A percentile compares a stretch with the other conserved stretches of the same genome.
Evolutionary conservation across 1,140 invertebrate species (phyloP).

Genomic region (Papilio glaucus): DNA sequence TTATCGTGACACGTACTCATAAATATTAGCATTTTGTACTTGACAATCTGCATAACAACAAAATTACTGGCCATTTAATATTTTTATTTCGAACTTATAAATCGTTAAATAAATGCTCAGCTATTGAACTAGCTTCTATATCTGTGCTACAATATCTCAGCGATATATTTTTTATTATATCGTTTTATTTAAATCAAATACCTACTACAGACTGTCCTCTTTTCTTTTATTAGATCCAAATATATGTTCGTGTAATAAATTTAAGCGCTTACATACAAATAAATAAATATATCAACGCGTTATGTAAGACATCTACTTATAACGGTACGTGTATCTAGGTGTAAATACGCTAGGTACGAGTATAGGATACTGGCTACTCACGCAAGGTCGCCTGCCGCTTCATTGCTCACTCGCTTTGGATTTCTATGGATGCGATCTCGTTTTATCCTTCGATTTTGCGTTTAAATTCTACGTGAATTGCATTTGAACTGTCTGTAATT

Average conservation of each 20-base stretch:
- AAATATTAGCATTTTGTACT: too few relatives aligned
- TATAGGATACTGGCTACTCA: slow-evolving; percentile 52
- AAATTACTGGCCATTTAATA: too few relatives aligned
- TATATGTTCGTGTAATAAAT: neutral
- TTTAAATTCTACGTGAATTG: neutral
- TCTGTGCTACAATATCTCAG: too few relatives aligned
- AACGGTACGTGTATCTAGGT: slow-evolving; percentile 50
- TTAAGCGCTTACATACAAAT: neutral
- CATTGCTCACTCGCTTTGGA: slow-evolving; percentile 61
- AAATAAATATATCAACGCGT: neutral
- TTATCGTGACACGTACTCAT: too few relatives aligned
- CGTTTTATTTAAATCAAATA: too few relatives aligned
- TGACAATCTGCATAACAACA: too few relatives aligned
- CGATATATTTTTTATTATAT: too few relatives aligned
- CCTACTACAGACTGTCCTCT: too few relatives aligned
- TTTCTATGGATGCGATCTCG: slow-evolving; percentile 53
- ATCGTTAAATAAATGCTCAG: too few relatives aligned
- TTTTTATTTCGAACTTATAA: too few relatives aligned
- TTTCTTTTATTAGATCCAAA: neutral
- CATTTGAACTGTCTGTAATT: neutral
- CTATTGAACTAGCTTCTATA: too few relatives aligned
- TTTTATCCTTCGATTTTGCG: neutral
- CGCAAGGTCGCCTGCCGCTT: slow-evolving; percentile 79
- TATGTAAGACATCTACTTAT: slow-evolving; percentile 30
- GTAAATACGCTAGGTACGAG: slow-evolving; percentile 54